Percentiles rank a stretch among this genome's conserved stretches.
These are phyloP conservation scores for Aegotheles bennettii DNA, from an alignment of 2,113 vertebrate genomes.

Conservation along the genomic window DNA sequence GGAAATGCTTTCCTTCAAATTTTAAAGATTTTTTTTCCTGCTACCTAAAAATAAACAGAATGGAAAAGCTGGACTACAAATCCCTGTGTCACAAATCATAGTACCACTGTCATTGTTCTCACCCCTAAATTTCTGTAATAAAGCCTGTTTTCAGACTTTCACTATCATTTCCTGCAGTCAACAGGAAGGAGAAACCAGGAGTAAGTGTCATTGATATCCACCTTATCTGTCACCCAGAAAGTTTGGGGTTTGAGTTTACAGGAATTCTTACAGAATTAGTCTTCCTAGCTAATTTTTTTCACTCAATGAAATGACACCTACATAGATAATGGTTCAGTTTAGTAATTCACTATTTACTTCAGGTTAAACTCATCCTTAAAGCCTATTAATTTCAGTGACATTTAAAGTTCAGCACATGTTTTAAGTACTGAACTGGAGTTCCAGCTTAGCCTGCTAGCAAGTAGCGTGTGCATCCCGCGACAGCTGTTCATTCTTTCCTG, in stretches of 20 bases:
- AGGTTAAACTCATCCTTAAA: not conserved
- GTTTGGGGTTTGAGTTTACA: not conserved
- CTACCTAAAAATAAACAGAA: not conserved
- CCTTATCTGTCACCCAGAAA: not conserved
- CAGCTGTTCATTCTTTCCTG: not conserved
- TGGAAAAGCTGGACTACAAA: not conserved
- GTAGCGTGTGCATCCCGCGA: rapidly evolving
- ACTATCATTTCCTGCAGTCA: not conserved
- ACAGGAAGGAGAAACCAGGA: not conserved
- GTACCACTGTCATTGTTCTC: not conserved
- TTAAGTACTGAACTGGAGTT: not conserved
- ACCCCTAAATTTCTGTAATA: not conserved
- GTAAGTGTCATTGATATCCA: not conserved
- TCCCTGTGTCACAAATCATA: not conserved
- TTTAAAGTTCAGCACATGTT: not conserved
- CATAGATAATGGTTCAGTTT: not conserved
- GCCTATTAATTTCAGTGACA: not conserved
- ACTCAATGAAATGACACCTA: not conserved
- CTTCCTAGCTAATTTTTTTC: not conserved
- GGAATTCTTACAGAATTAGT: not conserved
- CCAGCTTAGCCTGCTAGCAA: not conserved
- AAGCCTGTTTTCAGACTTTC: not conserved
- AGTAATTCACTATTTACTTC: not conserved
- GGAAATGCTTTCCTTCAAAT: not conserved
- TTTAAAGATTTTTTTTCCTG: not conserved